Evolutionary conservation across 1,140 invertebrate genomes (phyloP), one percentile per base, ranked within the genome.

Genomic region (Aphidius ervi): DNA sequence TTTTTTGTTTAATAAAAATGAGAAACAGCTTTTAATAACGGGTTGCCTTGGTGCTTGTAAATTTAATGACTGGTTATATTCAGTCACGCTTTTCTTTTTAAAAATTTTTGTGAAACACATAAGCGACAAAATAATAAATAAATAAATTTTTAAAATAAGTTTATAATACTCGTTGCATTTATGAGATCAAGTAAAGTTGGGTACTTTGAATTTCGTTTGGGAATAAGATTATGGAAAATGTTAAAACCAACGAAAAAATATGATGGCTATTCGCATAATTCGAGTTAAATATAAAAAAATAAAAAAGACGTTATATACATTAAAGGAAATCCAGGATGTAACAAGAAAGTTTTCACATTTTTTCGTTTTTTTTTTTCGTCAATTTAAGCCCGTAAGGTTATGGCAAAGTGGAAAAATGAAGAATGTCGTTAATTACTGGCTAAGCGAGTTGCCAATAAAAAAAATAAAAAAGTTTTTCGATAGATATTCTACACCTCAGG

Each of bases 11-110:
- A 46, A 59, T 59, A 59, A 59, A 59, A 59, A 46, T 59, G 46
- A 59, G 57, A 59, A 59, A 59, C 57, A 59, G 46, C 57, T 54
- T 59, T 59, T 59, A 59, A 59, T 59, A 59, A 59, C 31, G 40
- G 20, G 57, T 10, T 39, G 2, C 9, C 8, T 54, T 40, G n/a
- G 52, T 54, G 40, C 40, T 54, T 37, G 52, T 41, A 39, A 42
- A 54, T 54, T 54, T 54, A 54, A 54, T 54, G 52, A 54, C 39
- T 43, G 40, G 52, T 54, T n/a, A 31, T 10, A 37, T 40, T 37
- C 40, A 10, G 42, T 5, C n/a, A 31, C 23, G 4, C 52, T 41
- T 54, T 54, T 54, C 40, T 41, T 54, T 41, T n/a, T n/a, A 37
- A 16, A 16, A 54, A 9, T 6, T n/a, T 40, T 39, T 52, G 49